Percentiles rank a stretch among this genome's conserved stretches.
Conservation (phyloP, 1,140 invertebrate species). For the Conopomorpha cramerella region DNA sequence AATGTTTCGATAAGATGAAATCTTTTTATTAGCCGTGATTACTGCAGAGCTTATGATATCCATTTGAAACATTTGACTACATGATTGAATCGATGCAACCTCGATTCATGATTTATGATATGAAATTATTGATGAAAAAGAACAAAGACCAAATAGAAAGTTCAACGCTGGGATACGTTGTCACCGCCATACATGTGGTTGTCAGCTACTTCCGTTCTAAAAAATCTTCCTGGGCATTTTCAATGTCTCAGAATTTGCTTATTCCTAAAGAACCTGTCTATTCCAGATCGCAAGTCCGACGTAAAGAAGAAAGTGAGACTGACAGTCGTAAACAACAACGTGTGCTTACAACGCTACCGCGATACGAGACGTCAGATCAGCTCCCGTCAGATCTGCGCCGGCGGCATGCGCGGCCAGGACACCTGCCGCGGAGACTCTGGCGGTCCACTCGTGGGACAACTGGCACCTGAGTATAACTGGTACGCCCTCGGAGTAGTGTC, state of each 20-base stretch:
- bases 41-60: no score
- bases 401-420: constrained; percentile 62
- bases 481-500: constrained; percentile 70
- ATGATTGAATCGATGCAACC: no score
- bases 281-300: constrained; percentile 42
- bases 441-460: constrained; percentile 66
- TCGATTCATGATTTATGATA: no score
- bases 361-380: constrained; percentile 28
- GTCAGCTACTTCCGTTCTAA: no score
- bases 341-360: constrained; percentile 51
- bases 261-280: background rate
- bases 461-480: constrained; percentile 22
- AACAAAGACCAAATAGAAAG: no score
- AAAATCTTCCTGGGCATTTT: no score
- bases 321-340: constrained; percentile 38
- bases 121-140: no score
- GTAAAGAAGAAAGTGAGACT: constrained; percentile 60
- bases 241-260: background rate
- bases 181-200: no score
- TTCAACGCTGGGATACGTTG: no score
- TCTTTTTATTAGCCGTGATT: no score
- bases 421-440: constrained; percentile 71
- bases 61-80: no score
- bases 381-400: constrained; percentile 65
- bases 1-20: no score